These are phyloP conservation scores for Caenorhabditis macrosperma DNA, from an alignment of 2,888 invertebrate genomes.

Conservation along the genomic window DNA sequence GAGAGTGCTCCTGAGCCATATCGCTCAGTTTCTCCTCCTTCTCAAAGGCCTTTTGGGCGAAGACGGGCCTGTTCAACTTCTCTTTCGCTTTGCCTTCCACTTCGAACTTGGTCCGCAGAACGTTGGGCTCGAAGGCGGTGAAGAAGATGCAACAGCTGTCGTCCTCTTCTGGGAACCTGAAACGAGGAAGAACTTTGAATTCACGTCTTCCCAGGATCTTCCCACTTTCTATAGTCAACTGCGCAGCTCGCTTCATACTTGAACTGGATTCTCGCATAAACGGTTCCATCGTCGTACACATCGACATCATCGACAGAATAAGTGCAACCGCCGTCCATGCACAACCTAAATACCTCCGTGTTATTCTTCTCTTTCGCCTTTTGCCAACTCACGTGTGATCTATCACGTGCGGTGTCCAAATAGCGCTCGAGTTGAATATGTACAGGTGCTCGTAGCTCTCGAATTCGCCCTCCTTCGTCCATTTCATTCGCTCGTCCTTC, in stretches of 20 bases:
- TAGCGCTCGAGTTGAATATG: constrained; percentile 70
- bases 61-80: constrained; percentile 49
- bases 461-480: constrained; percentile 71
- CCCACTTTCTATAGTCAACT: constrained; percentile 67
- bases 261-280: constrained; percentile 71
- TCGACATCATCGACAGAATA: constrained; percentile 68
- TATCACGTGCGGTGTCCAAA: constrained; percentile 75
- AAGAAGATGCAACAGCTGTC: constrained; percentile 71
- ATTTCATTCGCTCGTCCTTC: constrained; percentile 73
- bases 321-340: constrained; percentile 70
- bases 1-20: constrained; percentile 63
- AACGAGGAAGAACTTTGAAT: neutral
- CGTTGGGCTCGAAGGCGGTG: constrained; percentile 64
- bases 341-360: constrained; percentile 60
- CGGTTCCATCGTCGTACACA: constrained; percentile 67
- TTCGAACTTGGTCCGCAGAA: constrained; percentile 59
- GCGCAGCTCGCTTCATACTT: constrained; percentile 73
- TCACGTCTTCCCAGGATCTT: neutral
- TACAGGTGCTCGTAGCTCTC: constrained; percentile 59
- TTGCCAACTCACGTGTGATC: constrained; percentile 66
- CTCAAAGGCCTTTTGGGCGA: constrained; percentile 51
- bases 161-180: constrained; percentile 77
- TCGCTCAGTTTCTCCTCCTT: constrained; percentile 53
- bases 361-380: neutral
- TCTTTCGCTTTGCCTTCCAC: constrained; percentile 56